Percentiles rank a stretch among this genome's conserved stretches.
These are phyloP conservation scores for Cyphomyrus plagiostoma DNA, from an alignment of 2,113 vertebrate species.

Conservation along the genomic window DNA sequence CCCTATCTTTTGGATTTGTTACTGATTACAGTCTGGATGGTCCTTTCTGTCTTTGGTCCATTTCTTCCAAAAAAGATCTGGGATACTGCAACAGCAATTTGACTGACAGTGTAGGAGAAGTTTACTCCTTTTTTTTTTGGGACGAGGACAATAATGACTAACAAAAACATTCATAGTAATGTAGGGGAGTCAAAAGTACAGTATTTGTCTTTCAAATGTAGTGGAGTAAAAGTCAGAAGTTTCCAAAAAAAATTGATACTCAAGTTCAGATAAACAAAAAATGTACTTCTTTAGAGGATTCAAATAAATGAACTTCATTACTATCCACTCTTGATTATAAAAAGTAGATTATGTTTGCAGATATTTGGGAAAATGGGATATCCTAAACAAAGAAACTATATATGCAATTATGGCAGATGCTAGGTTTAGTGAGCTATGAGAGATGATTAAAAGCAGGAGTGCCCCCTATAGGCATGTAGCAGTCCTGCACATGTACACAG, in stretches of 20 bases:
- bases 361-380: neutral
- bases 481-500: neutral
- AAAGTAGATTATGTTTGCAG: neutral
- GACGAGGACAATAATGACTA: neutral
- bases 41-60: neutral
- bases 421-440: neutral
- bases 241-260: neutral
- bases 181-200: neutral
- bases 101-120: neutral
- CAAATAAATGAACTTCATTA: neutral
- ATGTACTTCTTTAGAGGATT: neutral
- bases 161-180: neutral
- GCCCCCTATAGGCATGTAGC: neutral
- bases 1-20: neutral
- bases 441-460: neutral
- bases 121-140: neutral
- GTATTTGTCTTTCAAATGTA: neutral
- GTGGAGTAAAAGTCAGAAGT: neutral
- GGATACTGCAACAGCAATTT: neutral
- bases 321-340: neutral
- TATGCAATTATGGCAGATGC: neutral
- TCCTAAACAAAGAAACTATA: neutral
- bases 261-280: neutral
- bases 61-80: neutral
- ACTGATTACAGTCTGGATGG: neutral